These are phyloP conservation scores for Gasterosteus aculeatus DNA, from an alignment of 2,113 vertebrate species.

Conservation along the genomic window DNA sequence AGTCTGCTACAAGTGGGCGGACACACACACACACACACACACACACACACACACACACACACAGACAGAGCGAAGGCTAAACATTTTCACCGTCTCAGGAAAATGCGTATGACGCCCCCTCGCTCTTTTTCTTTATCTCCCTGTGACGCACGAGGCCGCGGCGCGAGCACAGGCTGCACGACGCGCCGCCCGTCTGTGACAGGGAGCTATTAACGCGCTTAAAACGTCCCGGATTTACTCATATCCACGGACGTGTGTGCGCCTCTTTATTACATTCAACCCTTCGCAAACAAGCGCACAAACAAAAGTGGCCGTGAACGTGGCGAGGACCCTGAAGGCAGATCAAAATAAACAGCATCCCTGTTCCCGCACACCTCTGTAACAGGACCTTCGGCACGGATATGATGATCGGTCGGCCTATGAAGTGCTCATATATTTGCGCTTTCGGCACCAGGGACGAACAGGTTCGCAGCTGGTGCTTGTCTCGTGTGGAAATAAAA, in stretches of 20 bases:
- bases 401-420: slow-evolving; percentile 42
- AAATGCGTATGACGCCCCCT: slow-evolving; percentile 80
- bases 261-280: background rate
- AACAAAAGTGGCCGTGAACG: slow-evolving; percentile 35
- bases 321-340: slow-evolving; percentile 25
- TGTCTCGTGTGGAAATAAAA: slow-evolving; percentile 31
- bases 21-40: slow-evolving; percentile 24
- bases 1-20: slow-evolving; percentile 68
- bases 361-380: slow-evolving; percentile 43
- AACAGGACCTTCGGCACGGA: slow-evolving; percentile 67
- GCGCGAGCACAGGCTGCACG: slow-evolving; percentile 73
- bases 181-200: slow-evolving; percentile 77
- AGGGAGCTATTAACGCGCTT: slow-evolving; percentile 58
- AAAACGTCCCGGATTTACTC: slow-evolving; percentile 21
- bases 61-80: background rate
- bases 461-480: slow-evolving; percentile 49
- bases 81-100: slow-evolving; percentile 33
- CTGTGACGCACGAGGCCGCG: slow-evolving; percentile 79
- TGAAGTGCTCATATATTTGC: slow-evolving; percentile 53
- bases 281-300: background rate
- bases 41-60: background rate
- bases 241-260: slow-evolving; percentile 1
- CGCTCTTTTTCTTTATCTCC: slow-evolving; percentile 65
- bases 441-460: slow-evolving; percentile 37
- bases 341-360: slow-evolving; percentile 53